Conservation (phyloP, 2,113 vertebrate genomes). For the Bubalus kerabau region DNA sequence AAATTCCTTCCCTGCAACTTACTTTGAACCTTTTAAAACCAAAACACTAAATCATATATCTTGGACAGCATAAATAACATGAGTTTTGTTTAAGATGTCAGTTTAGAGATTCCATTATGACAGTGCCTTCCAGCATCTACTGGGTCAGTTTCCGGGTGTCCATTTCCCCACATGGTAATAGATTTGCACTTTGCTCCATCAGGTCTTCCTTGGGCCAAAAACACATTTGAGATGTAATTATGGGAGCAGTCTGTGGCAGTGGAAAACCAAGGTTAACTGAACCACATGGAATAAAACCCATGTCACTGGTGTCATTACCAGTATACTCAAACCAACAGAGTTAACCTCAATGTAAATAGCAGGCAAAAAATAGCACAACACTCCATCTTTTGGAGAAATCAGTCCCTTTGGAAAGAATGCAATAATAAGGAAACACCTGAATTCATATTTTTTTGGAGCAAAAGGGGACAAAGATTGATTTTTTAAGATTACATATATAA, state of each 20-base stretch:
- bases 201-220: constrained; percentile 46
- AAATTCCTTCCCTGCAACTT: not conserved
- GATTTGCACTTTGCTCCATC: constrained; percentile 51
- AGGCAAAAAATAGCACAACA: constrained; percentile 61
- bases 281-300: constrained; percentile 71
- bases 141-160: not conserved
- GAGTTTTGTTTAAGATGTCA: not conserved
- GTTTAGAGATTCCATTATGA: not conserved
- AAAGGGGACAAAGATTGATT: constrained; percentile 1
- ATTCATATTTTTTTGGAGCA: constrained; percentile 13
- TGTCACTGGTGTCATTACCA: constrained; percentile 71
- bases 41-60: constrained; percentile 14
- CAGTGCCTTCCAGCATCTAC: not conserved
- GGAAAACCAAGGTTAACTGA: constrained; percentile 70
- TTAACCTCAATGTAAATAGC: constrained; percentile 66
- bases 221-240: constrained; percentile 67
- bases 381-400: constrained; percentile 40
- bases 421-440: constrained; percentile 61
- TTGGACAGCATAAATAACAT: not conserved
- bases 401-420: constrained; percentile 53
- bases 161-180: constrained; percentile 19
- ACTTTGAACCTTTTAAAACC: constrained; percentile 31
- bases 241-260: constrained; percentile 58
- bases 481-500: not conserved
- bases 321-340: constrained; percentile 55